Percentiles rank a stretch among this genome's conserved stretches.
Evolutionary conservation across 2,797 vertebrate species (phyloP).

Genomic region (Setipinna tenuifilis): DNA sequence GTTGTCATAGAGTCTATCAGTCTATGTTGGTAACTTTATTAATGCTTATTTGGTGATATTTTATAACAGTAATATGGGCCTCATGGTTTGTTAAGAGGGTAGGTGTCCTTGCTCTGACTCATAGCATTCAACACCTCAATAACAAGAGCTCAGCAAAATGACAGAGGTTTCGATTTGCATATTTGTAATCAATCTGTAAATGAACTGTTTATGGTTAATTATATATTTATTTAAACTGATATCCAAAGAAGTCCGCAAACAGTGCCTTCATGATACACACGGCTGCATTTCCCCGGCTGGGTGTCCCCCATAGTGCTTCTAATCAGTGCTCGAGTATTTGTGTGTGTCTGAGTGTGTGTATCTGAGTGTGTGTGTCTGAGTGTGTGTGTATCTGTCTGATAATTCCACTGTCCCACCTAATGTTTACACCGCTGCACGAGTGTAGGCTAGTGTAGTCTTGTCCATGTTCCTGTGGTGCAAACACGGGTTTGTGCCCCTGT

Average conservation of each 20-base stretch:
- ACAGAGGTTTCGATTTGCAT: neutral
- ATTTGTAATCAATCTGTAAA: too few relatives aligned
- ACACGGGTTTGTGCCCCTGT: neutral
- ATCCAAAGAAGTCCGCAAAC: too few relatives aligned
- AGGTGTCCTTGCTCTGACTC: neutral
- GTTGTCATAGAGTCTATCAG: neutral
- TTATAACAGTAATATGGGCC: neutral
- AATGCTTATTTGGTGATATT: neutral
- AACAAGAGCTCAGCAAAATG: neutral
- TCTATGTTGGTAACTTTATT: neutral
- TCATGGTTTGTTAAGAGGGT: neutral
- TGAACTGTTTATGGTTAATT: too few relatives aligned
- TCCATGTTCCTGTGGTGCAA: conserved; percentile 18
- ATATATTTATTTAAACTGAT: too few relatives aligned
- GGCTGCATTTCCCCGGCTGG: too few relatives aligned
- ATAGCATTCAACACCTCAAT: neutral
- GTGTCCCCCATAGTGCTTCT: too few relatives aligned
- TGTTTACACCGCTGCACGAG: conserved; percentile 23
- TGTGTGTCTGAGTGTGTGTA: too few relatives aligned
- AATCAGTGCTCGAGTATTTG: too few relatives aligned
- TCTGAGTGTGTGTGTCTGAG: neutral
- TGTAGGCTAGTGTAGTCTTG: conserved; percentile 24
- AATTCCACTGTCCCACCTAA: neutral
- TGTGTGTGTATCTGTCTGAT: neutral
- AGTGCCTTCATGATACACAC: too few relatives aligned